A percentile compares a stretch with the other conserved stretches of the same genome.
Evolutionary conservation across 2,797 vertebrate species (phyloP).

Genomic region (Onychomys torridus): DNA sequence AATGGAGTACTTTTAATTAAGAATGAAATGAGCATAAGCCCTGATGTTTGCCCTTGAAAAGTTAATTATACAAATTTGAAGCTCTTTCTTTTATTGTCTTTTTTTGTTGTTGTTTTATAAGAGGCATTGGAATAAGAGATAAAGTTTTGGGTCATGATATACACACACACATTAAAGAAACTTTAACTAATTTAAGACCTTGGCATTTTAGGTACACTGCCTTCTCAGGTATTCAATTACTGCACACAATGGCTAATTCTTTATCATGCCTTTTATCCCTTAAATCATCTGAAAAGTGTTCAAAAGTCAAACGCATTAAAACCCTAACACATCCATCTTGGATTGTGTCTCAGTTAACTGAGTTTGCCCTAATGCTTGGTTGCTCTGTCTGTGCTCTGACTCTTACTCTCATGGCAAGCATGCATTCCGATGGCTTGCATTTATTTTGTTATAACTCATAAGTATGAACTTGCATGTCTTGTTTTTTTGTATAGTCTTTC

Average conservation of each 20-base stretch:
- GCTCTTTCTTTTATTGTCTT: neutral
- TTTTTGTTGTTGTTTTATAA: slow-evolving; percentile 36
- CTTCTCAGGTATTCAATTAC: slow-evolving; percentile 5
- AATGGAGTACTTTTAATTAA: slow-evolving; percentile 32
- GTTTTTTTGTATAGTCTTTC: neutral
- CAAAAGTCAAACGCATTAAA: neutral
- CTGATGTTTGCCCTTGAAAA: slow-evolving; percentile 34
- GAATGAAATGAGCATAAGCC: neutral
- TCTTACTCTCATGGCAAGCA: neutral
- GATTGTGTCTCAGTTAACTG: neutral
- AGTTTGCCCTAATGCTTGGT: neutral
- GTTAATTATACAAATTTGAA: slow-evolving; percentile 40
- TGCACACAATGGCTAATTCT: neutral
- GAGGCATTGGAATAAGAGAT: neutral
- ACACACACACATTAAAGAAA: neutral
- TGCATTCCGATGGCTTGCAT: neutral
- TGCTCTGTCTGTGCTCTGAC: neutral
- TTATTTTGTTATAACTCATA: neutral
- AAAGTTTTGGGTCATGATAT: neutral
- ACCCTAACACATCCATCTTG: neutral
- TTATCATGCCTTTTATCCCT: neutral
- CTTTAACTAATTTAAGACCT: neutral
- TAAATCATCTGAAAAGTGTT: neutral
- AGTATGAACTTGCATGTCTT: neutral
- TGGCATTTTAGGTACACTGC: neutral